Conservation (phyloP, 2,888 invertebrate genomes). For the Julus scandinavius region DNA sequence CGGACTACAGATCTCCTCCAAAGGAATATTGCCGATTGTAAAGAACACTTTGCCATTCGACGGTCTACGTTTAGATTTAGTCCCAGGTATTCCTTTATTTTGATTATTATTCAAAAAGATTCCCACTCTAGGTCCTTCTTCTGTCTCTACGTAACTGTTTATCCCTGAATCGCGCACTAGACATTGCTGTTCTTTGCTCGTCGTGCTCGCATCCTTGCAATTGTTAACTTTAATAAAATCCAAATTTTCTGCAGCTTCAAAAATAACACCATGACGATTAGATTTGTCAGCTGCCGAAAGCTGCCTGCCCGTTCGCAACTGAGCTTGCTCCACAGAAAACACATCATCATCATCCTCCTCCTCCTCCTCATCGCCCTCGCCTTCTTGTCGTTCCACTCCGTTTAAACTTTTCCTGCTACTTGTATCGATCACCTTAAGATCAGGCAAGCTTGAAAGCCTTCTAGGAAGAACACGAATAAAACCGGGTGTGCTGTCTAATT, state of each 20-base stretch:
- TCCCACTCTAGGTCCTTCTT: slow-evolving; percentile 10
- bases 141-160: slow-evolving; percentile 25
- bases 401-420: background rate
- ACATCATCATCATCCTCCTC: slow-evolving; percentile 47
- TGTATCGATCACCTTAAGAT: background rate
- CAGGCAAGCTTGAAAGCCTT: background rate
- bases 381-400: slow-evolving; percentile 49
- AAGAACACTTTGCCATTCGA: slow-evolving; percentile 55
- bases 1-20: slow-evolving; percentile 55
- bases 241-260: background rate
- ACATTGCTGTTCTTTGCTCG: background rate
- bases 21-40: slow-evolving; percentile 57
- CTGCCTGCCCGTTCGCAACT: slow-evolving; percentile 9
- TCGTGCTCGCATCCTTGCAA: background rate
- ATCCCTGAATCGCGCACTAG: slow-evolving; percentile 52
- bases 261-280: slow-evolving; percentile 52
- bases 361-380: slow-evolving; percentile 54
- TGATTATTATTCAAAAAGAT: background rate
- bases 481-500: background rate
- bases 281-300: slow-evolving; percentile 4
- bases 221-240: too few relatives aligned
- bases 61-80: slow-evolving; percentile 22
- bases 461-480: background rate
- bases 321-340: slow-evolving; percentile 43
- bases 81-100: background rate